Evolutionary conservation across 2,888 invertebrate species (phyloP).

Genomic region (Spilarctia lutea): DNA sequence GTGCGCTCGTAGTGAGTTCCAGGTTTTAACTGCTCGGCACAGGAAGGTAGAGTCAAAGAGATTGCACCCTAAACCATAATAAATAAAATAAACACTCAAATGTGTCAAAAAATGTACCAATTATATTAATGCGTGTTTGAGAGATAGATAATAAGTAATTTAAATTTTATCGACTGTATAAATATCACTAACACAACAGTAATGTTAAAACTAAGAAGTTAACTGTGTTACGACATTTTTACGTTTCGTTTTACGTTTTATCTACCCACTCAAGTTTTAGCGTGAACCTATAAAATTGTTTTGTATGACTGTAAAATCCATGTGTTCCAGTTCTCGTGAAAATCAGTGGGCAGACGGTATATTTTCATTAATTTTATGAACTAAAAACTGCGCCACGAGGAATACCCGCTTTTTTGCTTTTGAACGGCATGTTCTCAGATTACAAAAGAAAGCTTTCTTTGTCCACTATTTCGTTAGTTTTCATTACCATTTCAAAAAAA

Average conservation of each 20-base stretch:
- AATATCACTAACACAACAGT: slow-evolving; percentile 7
- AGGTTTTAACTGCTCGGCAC: too few relatives aligned
- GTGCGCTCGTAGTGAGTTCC: too few relatives aligned
- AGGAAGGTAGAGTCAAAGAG: too few relatives aligned
- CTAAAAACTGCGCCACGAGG: too few relatives aligned
- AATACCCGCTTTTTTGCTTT: too few relatives aligned
- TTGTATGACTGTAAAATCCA: slow-evolving; percentile 1
- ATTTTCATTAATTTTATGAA: neutral
- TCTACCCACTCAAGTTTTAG: slow-evolving; percentile 11
- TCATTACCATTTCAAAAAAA: too few relatives aligned
- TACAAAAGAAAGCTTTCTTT: too few relatives aligned
- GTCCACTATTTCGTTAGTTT: too few relatives aligned
- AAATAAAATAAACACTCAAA: neutral
- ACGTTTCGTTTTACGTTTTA: slow-evolving; percentile 10
- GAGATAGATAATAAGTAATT: neutral
- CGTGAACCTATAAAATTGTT: slow-evolving; percentile 1
- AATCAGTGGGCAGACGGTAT: neutral
- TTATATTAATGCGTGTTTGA: neutral
- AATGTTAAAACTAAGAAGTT: slow-evolving; percentile 1
- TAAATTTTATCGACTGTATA: neutral
- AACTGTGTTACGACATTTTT: neutral
- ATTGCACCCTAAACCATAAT: neutral
- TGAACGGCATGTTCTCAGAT: too few relatives aligned
- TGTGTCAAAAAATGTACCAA: neutral
- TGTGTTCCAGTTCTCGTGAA: slow-evolving; percentile 5